Percentiles rank a stretch among this genome's conserved stretches.
phyloP scores from a whole-genome alignment of 2,113 vertebrate species.

The Athene noctua region DNA sequence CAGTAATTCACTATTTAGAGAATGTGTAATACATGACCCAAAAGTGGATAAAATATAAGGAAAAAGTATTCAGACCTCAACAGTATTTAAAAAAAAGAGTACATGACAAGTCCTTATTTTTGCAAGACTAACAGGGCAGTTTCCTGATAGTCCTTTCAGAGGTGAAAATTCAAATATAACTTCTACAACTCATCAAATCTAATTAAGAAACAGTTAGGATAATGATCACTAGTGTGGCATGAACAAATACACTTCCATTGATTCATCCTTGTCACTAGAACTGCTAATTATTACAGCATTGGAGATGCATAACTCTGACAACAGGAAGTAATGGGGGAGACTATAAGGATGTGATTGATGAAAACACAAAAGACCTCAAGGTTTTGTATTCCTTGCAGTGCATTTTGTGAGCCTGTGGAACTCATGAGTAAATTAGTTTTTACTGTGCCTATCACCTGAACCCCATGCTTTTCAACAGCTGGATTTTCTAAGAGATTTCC shows the following conservation, averaged over 20 bases:
- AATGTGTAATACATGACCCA: background rate
- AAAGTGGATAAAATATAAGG: background rate
- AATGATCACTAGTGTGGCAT: background rate
- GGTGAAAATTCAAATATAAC: background rate
- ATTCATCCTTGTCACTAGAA: background rate
- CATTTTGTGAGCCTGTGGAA: background rate
- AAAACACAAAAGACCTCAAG: background rate
- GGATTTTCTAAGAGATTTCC: background rate
- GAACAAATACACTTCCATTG: background rate
- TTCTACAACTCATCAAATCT: background rate
- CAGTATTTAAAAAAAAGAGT: background rate
- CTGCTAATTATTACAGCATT: background rate
- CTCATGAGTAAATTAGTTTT: background rate
- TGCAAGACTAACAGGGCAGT: background rate
- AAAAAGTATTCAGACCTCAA: background rate
- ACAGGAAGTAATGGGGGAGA: background rate
- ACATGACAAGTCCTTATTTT: background rate
- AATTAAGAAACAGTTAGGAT: background rate
- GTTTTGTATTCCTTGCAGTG: background rate
- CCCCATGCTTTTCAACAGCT: background rate
- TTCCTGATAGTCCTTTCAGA: background rate
- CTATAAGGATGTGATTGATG: background rate
- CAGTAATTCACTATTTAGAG: background rate
- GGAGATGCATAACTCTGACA: background rate
- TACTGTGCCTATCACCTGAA: background rate